A percentile compares a stretch with the other conserved stretches of the same genome.
phyloP scores from a whole-genome alignment of 2,888 invertebrate genomes.

The Epistrophe eligans region DNA sequence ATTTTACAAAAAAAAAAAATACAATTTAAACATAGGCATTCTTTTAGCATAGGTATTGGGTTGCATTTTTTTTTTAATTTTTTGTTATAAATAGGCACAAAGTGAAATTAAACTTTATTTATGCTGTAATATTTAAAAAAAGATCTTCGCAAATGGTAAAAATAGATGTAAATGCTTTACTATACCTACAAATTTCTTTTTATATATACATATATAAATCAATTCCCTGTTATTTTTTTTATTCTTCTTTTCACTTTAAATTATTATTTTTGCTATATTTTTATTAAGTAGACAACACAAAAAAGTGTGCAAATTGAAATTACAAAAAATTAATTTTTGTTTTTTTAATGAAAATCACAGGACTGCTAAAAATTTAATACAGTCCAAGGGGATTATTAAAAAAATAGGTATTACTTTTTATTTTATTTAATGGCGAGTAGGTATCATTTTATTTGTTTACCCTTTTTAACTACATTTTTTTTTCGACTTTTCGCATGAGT shows the following conservation, averaged over 20 bases:
- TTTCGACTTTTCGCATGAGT: constrained; percentile 25
- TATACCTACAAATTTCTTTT: constrained; percentile 12
- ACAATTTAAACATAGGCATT: constrained; percentile 43
- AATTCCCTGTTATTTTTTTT: constrained; percentile 70
- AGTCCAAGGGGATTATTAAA: constrained; percentile 15
- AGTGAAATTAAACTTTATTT: constrained; percentile 76
- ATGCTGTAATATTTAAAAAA: constrained; percentile 65
- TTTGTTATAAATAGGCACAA: constrained; percentile 70
- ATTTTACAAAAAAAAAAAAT: constrained; percentile 37
- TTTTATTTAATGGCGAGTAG: constrained; percentile 55
- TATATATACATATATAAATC: constrained; percentile 57
- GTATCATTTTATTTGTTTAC: constrained; percentile 23
- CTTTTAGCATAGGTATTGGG: constrained; percentile 54
- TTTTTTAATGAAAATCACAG: constrained; percentile 24
- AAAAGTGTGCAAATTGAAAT: constrained; percentile 47
- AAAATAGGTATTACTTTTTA: background rate
- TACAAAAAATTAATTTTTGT: background rate
- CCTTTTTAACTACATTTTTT: constrained; percentile 14
- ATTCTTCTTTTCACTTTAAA: constrained; percentile 29
- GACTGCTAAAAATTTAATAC: constrained; percentile 17
- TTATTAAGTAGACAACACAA: background rate
- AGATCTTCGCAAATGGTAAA: constrained; percentile 61
- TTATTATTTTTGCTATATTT: background rate
- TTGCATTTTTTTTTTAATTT: constrained; percentile 45
- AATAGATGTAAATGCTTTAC: constrained; percentile 35